Base-by-base conservation (phyloP, 1,140 invertebrate genomes). In the Caenorhabditis tropicalis region DNA sequence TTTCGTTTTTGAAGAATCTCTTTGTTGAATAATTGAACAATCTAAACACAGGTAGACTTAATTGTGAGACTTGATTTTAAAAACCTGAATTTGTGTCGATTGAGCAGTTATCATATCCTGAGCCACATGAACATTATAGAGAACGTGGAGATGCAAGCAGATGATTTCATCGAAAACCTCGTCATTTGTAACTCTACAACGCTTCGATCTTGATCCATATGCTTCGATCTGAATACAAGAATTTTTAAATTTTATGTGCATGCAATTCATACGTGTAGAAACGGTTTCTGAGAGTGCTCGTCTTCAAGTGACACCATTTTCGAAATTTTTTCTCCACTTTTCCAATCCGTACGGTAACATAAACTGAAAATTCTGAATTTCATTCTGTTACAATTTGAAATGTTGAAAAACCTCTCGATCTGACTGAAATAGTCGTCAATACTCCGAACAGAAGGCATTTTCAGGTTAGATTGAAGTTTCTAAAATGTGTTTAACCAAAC, bases 1-100 rank as follows among this genome's bases (percentile, higher is more conserved):
- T 96, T 97, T 87, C 95, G 94, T 21, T 93, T 92, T 92, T 96
- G 95, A 74, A 99, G 93, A 39, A 96, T 93, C 91, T 95, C 96
- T 0, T 94, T 94, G 56, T 98, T 85, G 86, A 92, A 92, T 90
- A 92, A 92, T 92, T 83, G 82, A 49, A 87, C 82, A n/a, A 86
- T 86, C 83, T 86, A 46, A 29, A 85, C 65, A 79, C 3, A 60
- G 16, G 43, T 15, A 10, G 15, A 16, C 3, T 60, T 43, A 16
- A 2, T n/a, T 48, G 15, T 49, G 9, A 15, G 9, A 58, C 16
- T 27, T 19, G 5, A 39, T 39, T 53, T 15, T 27, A 43, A 15
- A 27, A 5, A 87, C 85, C 74, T 87, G 86, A 27, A 83, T 81
- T 7, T 86, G 85, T 4, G 70, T 58, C 15, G 70, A 46, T 21